Base-by-base conservation (phyloP, 2,113 vertebrate genomes). In the Globicephala melas region DNA sequence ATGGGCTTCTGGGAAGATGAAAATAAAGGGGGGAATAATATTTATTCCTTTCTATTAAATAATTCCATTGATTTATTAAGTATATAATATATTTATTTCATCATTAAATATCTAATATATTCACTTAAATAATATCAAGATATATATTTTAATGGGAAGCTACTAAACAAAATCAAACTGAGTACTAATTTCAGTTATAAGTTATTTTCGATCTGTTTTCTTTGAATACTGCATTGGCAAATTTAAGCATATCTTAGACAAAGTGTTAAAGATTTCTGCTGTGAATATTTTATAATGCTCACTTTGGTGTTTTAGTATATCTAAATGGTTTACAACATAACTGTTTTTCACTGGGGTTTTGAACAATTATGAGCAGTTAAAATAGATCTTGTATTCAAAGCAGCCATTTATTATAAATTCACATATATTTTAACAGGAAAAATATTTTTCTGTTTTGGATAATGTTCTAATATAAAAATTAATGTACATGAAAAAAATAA, bases 1-100 rank as follows among this genome's bases (percentile, higher is more conserved):
- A 73, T 73, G 62, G 28, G 11, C 88, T 94, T 81, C 83, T 47
- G 7, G 5, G 17, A 84, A 95, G 80, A 10, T 17, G 33, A 97
- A n/a, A 77, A 76, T 13, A 70, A 0, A 18, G 17, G 8, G 6
- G 12, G 2, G 8, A 79, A 65, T 14, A 0, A 41, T 71, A 79
- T 94, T 95, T 60, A 95, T 20, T 6, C 3, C 92, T 7, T 73
- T 92, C 86, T 70, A 95, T 1, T 91, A 94, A 68, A 96, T 44
- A 81, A 20, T 76, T 92, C 4, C 6, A 92, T 6, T 25, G 12
- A 0, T 0, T 15, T 87, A 60, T 89, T 92, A 65, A 93, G 21
- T 44, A 84, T 58, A 18, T 91, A 74, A 87, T 21, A 62, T 44
- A 8, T 53, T 89, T 12, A 89, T 2, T 83, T 94, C 6, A 1